These are phyloP conservation scores for Pluvianellus socialis DNA, from an alignment of 2,113 vertebrate species.

Conservation along the genomic window DNA sequence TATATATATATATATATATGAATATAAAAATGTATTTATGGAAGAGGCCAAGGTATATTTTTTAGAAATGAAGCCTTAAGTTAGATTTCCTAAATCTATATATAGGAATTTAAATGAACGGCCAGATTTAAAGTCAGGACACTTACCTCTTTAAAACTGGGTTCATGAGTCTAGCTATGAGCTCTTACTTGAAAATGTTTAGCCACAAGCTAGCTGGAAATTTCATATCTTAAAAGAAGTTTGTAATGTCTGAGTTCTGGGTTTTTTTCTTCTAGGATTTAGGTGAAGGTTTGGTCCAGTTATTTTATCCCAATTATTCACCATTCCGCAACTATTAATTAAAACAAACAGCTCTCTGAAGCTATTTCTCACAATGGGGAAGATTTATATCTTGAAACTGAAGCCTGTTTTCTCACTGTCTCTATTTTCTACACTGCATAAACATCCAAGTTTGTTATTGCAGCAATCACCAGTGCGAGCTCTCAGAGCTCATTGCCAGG, in stretches of 20 bases:
- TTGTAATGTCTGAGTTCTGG: background rate
- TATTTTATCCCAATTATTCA: constrained; percentile 47
- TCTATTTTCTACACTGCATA: constrained; percentile 35
- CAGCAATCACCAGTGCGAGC: background rate
- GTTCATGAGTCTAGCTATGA: background rate
- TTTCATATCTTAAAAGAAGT: background rate
- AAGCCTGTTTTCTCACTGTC: constrained; percentile 36
- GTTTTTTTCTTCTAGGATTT: background rate
- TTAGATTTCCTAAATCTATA: background rate
- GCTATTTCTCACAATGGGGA: constrained; percentile 29
- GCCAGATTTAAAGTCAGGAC: background rate
- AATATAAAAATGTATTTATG: background rate
- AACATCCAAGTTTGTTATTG: constrained; percentile 54
- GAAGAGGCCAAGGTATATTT: background rate
- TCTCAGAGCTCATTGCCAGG: constrained; percentile 28
- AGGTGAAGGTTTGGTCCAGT: constrained; percentile 1
- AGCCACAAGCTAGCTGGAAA: background rate
- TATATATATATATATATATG: too few species aligned
- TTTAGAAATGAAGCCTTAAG: background rate
- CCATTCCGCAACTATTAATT: constrained; percentile 53
- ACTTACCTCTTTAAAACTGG: background rate
- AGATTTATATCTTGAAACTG: constrained; percentile 59
- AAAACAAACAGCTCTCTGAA: constrained; percentile 58
- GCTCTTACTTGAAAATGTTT: background rate
- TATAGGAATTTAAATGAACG: background rate